Evolutionary conservation across 1,140 invertebrate species (phyloP).

Genomic region (Pogonognathellus flavescens): DNA sequence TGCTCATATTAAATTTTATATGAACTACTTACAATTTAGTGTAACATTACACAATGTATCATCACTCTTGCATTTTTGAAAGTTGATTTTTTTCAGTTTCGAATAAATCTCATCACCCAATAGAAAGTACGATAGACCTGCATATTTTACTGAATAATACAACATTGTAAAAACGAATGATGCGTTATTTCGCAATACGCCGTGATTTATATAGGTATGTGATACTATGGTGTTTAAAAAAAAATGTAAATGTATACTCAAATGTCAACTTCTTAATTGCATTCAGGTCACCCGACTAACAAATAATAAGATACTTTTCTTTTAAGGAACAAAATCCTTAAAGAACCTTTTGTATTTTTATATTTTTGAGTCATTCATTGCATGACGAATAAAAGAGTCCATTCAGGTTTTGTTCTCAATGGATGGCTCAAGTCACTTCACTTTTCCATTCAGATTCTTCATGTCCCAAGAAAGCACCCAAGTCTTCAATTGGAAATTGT

Average conservation of each 20-base stretch:
- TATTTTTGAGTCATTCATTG: conserved; percentile 1
- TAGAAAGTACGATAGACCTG: no score
- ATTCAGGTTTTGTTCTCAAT: conserved; percentile 42
- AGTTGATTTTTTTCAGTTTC: no score
- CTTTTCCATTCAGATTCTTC: conserved; percentile 39
- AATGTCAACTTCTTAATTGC: conserved; percentile 28
- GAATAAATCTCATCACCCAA: no score
- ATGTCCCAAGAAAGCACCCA: neutral
- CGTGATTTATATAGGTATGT: no score
- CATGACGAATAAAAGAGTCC: conserved; percentile 23
- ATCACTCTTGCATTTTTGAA: no score
- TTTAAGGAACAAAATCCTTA: conserved; percentile 11
- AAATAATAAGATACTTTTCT: conserved; percentile 35
- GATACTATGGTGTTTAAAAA: neutral
- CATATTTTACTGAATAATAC: no score
- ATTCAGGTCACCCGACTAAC: conserved; percentile 26
- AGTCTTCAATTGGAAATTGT: conserved; percentile 30
- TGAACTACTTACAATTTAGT: no score
- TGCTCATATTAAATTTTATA: no score
- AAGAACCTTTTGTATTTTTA: conserved; percentile 28
- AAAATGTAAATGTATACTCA: conserved; percentile 13
- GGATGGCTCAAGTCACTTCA: conserved; percentile 42
- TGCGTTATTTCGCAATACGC: no score
- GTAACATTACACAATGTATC: no score
- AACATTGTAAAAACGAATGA: no score